Percentiles rank a stretch among this genome's conserved stretches.
Evolutionary conservation across 2,888 invertebrate genomes (phyloP).

Genomic region (Amphimallon solstitiale): DNA sequence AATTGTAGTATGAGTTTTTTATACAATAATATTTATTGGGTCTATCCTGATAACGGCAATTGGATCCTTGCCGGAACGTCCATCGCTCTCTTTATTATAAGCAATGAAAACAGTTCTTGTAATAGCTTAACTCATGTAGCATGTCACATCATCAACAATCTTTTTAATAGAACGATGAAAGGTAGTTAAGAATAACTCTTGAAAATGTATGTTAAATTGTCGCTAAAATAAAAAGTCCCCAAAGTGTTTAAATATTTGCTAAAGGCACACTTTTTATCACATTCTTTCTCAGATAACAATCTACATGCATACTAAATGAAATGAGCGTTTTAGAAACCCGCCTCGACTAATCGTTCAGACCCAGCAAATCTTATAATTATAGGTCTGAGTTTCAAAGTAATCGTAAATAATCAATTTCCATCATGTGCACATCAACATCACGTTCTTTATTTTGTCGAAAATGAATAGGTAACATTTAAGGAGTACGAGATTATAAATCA

Average conservation of each 20-base stretch:
- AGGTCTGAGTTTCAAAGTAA: constrained; percentile 32
- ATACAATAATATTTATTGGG: too few relatives aligned
- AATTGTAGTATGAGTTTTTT: too few relatives aligned
- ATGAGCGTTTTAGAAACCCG: constrained; percentile 19
- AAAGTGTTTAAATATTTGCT: background rate
- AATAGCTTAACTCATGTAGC: too few relatives aligned
- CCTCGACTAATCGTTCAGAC: constrained; percentile 14
- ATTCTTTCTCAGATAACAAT: constrained; percentile 6
- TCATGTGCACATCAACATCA: constrained; percentile 19
- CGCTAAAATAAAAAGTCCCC: too few relatives aligned
- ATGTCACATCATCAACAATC: too few relatives aligned
- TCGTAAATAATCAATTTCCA: constrained; percentile 32
- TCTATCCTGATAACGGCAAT: too few relatives aligned
- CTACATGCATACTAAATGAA: background rate
- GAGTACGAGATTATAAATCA: constrained; percentile 32
- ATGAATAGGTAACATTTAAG: constrained; percentile 11
- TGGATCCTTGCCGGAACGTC: too few relatives aligned
- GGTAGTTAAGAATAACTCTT: too few relatives aligned
- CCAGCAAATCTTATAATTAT: constrained; percentile 22
- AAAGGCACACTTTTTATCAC: background rate
- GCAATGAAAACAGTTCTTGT: too few relatives aligned
- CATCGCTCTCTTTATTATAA: too few relatives aligned
- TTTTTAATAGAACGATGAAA: too few relatives aligned
- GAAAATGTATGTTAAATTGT: too few relatives aligned
- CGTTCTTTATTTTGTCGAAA: background rate